These are phyloP conservation scores for Salpingus planirostris DNA, from an alignment of 2,888 invertebrate species.

Conservation along the genomic window DNA sequence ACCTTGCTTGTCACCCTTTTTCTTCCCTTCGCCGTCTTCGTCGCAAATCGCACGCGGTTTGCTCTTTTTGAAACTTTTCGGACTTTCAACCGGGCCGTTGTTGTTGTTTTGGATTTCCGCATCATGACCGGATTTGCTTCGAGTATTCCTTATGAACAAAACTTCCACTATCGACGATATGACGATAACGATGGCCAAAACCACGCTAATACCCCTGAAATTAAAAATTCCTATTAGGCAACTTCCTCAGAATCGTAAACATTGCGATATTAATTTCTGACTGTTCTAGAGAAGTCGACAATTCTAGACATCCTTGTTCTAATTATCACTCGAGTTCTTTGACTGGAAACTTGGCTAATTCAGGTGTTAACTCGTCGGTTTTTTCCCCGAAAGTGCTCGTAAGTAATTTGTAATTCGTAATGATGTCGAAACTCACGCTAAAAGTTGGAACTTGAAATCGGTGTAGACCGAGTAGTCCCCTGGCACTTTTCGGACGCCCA, in stretches of 20 bases:
- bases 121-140: conserved; percentile 17
- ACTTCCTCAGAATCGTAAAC: too few species aligned
- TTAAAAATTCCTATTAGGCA: conserved; percentile 1
- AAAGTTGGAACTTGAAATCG: conserved; percentile 58
- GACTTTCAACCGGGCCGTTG: conserved; percentile 19
- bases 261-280: too few species aligned
- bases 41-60: conserved; percentile 2
- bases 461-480: conserved; percentile 54
- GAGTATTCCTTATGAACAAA: conserved; percentile 33
- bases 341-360: too few species aligned
- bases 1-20: too few species aligned
- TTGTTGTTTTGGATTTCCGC: conserved; percentile 29
- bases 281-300: too few species aligned
- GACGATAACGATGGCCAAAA: conserved; percentile 46
- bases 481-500: conserved; percentile 59
- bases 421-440: conserved; percentile 47
- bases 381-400: too few species aligned
- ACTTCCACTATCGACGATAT: conserved; percentile 57
- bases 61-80: conserved; percentile 18
- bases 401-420: too few species aligned
- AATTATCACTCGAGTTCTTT: too few species aligned
- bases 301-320: too few species aligned
- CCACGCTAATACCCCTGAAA: conserved; percentile 43
- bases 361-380: too few species aligned
- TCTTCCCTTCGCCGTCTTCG: conserved; percentile 1